Conservation (phyloP, 2,888 invertebrate species). For the Calameuta idolon region DNA sequence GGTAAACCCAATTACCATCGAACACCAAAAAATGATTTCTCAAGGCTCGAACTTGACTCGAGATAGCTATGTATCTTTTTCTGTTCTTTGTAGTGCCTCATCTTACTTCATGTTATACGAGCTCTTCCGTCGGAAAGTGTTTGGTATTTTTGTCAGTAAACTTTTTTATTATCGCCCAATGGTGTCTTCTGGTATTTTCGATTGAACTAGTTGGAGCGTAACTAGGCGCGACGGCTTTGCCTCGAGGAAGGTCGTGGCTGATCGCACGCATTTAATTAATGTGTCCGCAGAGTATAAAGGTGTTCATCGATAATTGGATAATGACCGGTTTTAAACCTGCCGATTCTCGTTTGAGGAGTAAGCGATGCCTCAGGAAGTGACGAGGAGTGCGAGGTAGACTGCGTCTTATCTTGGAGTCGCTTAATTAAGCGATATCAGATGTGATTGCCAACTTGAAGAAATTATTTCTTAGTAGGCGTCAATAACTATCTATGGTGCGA, state of each 20-base stretch:
- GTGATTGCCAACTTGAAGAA: constrained; percentile 13
- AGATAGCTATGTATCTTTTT: not conserved
- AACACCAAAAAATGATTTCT: not conserved
- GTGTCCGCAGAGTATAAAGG: not conserved
- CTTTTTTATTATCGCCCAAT: not conserved
- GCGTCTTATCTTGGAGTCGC: constrained; percentile 11
- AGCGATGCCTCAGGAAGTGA: constrained; percentile 8
- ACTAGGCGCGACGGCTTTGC: not conserved
- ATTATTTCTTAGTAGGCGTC: constrained; percentile 8
- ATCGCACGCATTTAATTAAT: constrained; percentile 1
- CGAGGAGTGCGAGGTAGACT: not conserved
- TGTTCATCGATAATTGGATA: constrained; percentile 18
- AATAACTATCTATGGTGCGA: not conserved
- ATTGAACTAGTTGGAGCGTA: not conserved
- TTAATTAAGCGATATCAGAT: constrained; percentile 29
- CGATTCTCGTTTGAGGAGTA: not conserved
- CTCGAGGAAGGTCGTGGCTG: not conserved
- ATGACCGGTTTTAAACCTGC: not conserved
- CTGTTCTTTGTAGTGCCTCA: not conserved
- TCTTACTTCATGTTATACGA: not conserved
- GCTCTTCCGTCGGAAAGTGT: not conserved
- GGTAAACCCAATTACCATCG: not conserved
- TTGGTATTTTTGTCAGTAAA: not conserved
- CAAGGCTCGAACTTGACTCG: not conserved
- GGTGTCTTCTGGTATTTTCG: not conserved